Conservation (phyloP, 2,113 vertebrate species). For the Strix uralensis region DNA sequence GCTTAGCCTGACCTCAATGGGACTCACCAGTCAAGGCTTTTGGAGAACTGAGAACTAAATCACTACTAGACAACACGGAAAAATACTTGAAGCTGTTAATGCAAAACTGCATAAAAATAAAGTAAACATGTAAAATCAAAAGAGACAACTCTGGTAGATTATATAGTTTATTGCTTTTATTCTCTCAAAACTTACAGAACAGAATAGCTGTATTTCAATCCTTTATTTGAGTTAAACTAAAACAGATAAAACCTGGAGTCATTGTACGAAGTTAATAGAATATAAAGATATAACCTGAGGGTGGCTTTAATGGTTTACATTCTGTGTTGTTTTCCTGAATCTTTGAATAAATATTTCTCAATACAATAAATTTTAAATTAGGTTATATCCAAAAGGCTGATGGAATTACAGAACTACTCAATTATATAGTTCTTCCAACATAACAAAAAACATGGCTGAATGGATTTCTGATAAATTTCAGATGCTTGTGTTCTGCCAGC, state of each 20-base stretch:
- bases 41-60: not conserved
- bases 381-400: not conserved
- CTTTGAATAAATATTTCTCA: slow-evolving; percentile 26
- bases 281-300: not conserved
- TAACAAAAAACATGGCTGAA: not conserved
- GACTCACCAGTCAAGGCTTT: not conserved
- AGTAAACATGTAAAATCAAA: not conserved
- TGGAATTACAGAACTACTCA: not conserved
- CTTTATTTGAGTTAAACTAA: slow-evolving; percentile 8
- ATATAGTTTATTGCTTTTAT: not conserved
- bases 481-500: not conserved
- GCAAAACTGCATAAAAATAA: not conserved
- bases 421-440: not conserved
- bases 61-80: not conserved
- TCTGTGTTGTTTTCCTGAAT: not conserved
- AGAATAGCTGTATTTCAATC: not conserved
- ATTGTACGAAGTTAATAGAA: not conserved
- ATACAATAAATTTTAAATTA: slow-evolving; percentile 14
- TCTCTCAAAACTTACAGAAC: not conserved
- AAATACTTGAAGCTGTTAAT: not conserved
- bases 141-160: not conserved
- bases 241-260: not conserved
- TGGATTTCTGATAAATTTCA: not conserved
- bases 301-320: not conserved
- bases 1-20: not conserved